phyloP scores from a whole-genome alignment of 2,888 invertebrate species.

The Drepana falcataria region DNA sequence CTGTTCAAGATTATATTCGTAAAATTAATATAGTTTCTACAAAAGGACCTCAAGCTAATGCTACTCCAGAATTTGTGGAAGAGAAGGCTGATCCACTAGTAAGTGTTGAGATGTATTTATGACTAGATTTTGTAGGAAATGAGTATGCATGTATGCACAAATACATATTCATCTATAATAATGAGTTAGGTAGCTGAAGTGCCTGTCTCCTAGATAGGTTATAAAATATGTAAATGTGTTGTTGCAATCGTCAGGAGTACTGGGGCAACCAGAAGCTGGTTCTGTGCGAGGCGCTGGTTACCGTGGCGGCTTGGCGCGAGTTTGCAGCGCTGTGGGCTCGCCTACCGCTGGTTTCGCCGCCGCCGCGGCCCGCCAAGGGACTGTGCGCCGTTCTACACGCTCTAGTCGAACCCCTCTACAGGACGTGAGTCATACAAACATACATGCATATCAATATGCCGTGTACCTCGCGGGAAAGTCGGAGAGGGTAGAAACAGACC shows the following conservation, averaged over 20 bases:
- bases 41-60: constrained; percentile 88
- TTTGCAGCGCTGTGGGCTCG: constrained; percentile 88
- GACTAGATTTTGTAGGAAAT: too few relatives aligned
- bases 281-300: constrained; percentile 91
- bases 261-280: constrained; percentile 95
- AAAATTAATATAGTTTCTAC: constrained; percentile 90
- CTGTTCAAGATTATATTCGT: constrained; percentile 92
- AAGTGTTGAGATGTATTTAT: constrained; percentile 8
- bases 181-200: too few relatives aligned
- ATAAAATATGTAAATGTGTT: background rate
- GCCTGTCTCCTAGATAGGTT: too few relatives aligned
- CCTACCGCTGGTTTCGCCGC: constrained; percentile 81
- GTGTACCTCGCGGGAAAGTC: too few relatives aligned
- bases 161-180: too few relatives aligned
- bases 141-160: too few relatives aligned
- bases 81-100: constrained; percentile 85
- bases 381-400: constrained; percentile 88
- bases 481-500: too few relatives aligned
- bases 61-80: constrained; percentile 80
- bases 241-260: constrained; percentile 51
- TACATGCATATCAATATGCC: background rate
- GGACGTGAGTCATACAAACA: constrained; percentile 75
- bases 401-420: constrained; percentile 92
- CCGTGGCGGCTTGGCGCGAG: constrained; percentile 94
- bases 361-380: constrained; percentile 86